These are phyloP conservation scores for Peromyscus californicus DNA, from an alignment of 2,113 vertebrate species.

Conservation along the genomic window DNA sequence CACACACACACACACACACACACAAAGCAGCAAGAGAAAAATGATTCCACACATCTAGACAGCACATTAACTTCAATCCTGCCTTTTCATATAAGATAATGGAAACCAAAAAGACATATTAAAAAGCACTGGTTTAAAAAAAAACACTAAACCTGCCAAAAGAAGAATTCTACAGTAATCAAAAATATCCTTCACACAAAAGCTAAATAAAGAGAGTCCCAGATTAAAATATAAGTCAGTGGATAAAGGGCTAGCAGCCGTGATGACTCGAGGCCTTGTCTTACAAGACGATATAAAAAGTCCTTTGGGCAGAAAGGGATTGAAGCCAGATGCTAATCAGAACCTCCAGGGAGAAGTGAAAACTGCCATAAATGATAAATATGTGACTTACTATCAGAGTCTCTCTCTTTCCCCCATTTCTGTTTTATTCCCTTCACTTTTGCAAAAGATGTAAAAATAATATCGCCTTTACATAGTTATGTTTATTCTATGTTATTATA, in stretches of 20 bases:
- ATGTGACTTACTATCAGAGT: not conserved
- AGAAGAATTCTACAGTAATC: slow-evolving; percentile 49
- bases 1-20: not conserved
- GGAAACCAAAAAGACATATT: not conserved
- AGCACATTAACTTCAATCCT: not conserved
- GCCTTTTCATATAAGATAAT: slow-evolving; percentile 41
- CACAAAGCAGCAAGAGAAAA: slow-evolving; percentile 16
- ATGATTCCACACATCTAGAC: not conserved
- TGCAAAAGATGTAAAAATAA: slow-evolving; percentile 43
- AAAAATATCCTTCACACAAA: slow-evolving; percentile 47
- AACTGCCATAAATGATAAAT: slow-evolving; percentile 36
- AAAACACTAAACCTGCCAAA: not conserved
- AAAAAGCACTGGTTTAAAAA: not conserved
- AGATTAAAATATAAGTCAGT: not conserved
- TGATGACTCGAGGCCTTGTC: not conserved
- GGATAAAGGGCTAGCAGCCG: not conserved
- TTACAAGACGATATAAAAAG: slow-evolving; percentile 30
- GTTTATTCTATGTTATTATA: not conserved
- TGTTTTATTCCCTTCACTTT: not conserved
- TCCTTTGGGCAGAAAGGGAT: slow-evolving; percentile 29
- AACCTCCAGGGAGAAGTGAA: slow-evolving; percentile 52
- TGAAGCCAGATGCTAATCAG: slow-evolving; percentile 27
- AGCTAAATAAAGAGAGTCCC: slow-evolving; percentile 39
- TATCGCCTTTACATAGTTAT: not conserved
- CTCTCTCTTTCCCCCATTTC: not conserved